Conservation (phyloP, 2,113 vertebrate species). For the Capra hircus region DNA sequence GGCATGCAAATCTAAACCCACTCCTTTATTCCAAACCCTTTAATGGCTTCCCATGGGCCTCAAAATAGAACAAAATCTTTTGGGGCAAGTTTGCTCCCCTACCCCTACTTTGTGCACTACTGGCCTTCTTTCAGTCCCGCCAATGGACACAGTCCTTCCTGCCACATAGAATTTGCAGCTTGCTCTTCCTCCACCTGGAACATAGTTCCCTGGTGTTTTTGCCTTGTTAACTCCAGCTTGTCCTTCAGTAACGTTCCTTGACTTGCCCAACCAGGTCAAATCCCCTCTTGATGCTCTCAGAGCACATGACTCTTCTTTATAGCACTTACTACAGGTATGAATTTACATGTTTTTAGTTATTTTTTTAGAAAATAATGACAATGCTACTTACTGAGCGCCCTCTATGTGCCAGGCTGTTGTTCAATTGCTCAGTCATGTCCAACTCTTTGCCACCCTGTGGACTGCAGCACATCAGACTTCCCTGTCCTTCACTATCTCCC, state of each 20-base stretch:
- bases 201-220: not conserved
- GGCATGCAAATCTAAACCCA: not conserved
- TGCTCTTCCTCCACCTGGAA: not conserved
- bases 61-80: not conserved
- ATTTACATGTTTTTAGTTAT: not conserved
- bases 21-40: not conserved
- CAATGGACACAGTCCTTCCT: not conserved
- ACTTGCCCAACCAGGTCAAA: not conserved
- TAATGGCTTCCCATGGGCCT: not conserved
- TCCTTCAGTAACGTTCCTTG: not conserved
- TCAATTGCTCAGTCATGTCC: not conserved
- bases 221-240: not conserved
- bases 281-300: not conserved
- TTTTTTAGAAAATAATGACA: not conserved
- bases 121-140: not conserved
- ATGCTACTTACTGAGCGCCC: not conserved
- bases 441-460: not conserved
- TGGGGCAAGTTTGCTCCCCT: not conserved
- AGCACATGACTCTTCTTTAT: not conserved
- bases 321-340: not conserved
- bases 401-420: not conserved
- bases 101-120: not conserved
- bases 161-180: not conserved
- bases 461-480: not conserved
- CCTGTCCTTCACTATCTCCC: not conserved